Conservation (phyloP, 30 jellyfish, hydroid and myxozoan genomes). For the Hydra vulgaris region DNA sequence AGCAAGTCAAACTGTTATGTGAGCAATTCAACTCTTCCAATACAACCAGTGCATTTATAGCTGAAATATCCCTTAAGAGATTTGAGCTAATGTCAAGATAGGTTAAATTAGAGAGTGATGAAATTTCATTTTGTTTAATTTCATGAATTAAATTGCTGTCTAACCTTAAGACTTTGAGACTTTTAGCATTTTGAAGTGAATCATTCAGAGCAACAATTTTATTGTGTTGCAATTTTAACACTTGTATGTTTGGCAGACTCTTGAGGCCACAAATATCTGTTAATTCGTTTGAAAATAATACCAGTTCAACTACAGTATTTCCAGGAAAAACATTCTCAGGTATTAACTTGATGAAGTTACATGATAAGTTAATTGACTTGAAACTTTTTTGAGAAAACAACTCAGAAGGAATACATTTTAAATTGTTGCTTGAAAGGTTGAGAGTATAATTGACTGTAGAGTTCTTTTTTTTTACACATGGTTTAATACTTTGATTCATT, state of each 20-base stretch:
- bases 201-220: background rate
- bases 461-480: background rate
- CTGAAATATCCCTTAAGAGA: background rate
- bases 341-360: slow-evolving; percentile 18
- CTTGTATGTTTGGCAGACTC: slow-evolving; percentile 8
- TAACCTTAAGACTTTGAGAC: slow-evolving; percentile 18
- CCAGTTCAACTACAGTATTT: background rate
- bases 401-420: background rate
- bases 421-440: slow-evolving; percentile 1
- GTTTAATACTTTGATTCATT: background rate
- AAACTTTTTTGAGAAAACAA: background rate
- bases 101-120: slow-evolving; percentile 7
- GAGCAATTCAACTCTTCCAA: slow-evolving; percentile 29
- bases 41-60: slow-evolving; percentile 2
- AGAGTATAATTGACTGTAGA: slow-evolving; percentile 1
- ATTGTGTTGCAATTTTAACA: slow-evolving; percentile 20
- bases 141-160: slow-evolving; percentile 6
- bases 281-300: slow-evolving; percentile 15
- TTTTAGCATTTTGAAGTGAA: slow-evolving; percentile 2
- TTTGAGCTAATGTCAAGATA: slow-evolving; percentile 19
- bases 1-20: slow-evolving; percentile 3
- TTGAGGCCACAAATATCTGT: background rate
- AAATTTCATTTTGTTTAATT: slow-evolving; percentile 5
- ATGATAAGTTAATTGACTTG: slow-evolving; percentile 25
- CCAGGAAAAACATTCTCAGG: background rate